phyloP scores from a whole-genome alignment of 1,140 invertebrate genomes.

The Aphelinus atriplicis region DNA sequence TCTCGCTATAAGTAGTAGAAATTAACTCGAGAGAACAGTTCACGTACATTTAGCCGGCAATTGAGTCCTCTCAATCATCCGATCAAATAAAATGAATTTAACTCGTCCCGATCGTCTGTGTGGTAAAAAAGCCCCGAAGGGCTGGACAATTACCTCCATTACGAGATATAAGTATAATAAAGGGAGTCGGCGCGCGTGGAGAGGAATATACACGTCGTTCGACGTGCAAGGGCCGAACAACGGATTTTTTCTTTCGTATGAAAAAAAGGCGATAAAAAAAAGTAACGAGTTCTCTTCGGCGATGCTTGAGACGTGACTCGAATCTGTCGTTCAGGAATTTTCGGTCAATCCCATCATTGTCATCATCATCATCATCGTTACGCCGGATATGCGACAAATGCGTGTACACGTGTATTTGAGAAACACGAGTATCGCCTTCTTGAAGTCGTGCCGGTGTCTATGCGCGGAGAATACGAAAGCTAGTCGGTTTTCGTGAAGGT shows the following conservation, averaged over 20 bases:
- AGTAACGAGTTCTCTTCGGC: slow-evolving; percentile 49
- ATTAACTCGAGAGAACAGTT: no score
- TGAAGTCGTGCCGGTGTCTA: slow-evolving; percentile 29
- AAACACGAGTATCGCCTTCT: slow-evolving; percentile 30
- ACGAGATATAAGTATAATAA: no score
- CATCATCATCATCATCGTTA: slow-evolving; percentile 7
- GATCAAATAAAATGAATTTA: no score
- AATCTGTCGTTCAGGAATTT: slow-evolving; percentile 51
- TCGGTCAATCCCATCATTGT: slow-evolving; percentile 36
- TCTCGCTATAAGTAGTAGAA: no score
- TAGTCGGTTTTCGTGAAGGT: not conserved
- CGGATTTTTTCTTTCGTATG: slow-evolving; percentile 16
- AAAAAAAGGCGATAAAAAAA: slow-evolving; percentile 28
- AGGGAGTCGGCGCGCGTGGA: no score
- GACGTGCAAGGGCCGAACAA: no score
- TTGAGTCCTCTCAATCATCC: slow-evolving; percentile 1
- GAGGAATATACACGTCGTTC: no score
- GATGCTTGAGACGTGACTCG: slow-evolving; percentile 53
- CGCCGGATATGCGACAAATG: slow-evolving; percentile 50
- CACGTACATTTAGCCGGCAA: not conserved
- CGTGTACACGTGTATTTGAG: slow-evolving; percentile 25
- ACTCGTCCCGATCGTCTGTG: no score
- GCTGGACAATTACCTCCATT: slow-evolving; percentile 11
- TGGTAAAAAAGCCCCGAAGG: not conserved
- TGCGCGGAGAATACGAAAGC: slow-evolving; percentile 44